phyloP scores from a whole-genome alignment of 2,888 invertebrate species.

The Drosophila cognata region DNA sequence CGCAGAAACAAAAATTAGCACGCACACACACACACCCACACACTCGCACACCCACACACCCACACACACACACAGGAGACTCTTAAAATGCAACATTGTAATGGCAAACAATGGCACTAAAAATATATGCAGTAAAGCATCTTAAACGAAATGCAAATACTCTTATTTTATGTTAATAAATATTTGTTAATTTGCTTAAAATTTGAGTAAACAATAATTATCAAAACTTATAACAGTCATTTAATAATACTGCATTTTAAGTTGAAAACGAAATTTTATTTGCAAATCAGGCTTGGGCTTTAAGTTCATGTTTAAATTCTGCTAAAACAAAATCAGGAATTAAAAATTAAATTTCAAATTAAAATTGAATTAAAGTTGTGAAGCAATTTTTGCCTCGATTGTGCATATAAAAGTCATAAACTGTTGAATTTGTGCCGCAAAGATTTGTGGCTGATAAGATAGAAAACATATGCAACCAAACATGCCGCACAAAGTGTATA shows the following conservation, averaged over 20 bases:
- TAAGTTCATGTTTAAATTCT: too few relatives aligned
- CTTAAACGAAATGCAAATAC: conserved; percentile 16
- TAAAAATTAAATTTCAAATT: too few relatives aligned
- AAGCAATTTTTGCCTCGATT: not conserved
- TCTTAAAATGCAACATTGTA: conserved; percentile 46
- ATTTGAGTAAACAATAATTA: not conserved
- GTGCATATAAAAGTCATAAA: not conserved
- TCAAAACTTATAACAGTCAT: not conserved
- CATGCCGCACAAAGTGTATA: conserved; percentile 14
- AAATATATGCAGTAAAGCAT: not conserved
- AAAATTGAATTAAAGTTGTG: not conserved
- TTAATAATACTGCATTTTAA: not conserved
- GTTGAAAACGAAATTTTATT: not conserved
- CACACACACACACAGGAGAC: conserved; percentile 19
- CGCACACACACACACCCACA: conserved; percentile 21
- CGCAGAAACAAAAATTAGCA: conserved; percentile 49
- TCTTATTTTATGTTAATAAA: conserved; percentile 7
- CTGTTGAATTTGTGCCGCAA: not conserved
- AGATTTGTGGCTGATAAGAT: not conserved
- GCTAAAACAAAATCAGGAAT: too few relatives aligned
- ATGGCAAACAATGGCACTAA: conserved; percentile 36
- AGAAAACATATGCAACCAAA: not conserved
- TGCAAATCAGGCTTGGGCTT: too few relatives aligned
- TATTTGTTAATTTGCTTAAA: not conserved
- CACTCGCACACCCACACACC: not conserved